These are phyloP conservation scores for Vanacampus margaritifer DNA, from an alignment of 2,113 vertebrate genomes.

Conservation along the genomic window DNA sequence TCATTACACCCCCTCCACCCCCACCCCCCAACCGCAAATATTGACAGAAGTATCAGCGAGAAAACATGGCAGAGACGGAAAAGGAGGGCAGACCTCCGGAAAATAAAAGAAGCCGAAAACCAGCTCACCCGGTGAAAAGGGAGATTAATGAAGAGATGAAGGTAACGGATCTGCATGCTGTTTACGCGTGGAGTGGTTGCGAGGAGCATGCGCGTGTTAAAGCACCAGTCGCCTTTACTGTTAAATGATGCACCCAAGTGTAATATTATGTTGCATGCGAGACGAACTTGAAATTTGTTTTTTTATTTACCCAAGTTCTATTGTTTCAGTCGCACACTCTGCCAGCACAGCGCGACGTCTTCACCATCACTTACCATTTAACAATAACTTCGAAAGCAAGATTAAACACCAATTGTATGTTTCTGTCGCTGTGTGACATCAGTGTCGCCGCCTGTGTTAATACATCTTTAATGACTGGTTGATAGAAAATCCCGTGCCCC, in stretches of 20 bases:
- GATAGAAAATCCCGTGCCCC: constrained; percentile 74
- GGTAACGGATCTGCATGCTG: constrained; percentile 75
- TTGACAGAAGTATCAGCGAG: constrained; percentile 73
- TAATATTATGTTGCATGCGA: constrained; percentile 56
- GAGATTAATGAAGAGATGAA: constrained; percentile 99
- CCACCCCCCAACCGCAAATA: constrained; percentile 60
- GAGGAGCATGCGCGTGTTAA: constrained; percentile 69
- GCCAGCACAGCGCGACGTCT: constrained; percentile 10
- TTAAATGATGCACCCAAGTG: constrained; percentile 68
- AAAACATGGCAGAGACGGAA: constrained; percentile 99
- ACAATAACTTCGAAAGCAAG: constrained; percentile 50
- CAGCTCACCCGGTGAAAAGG: constrained; percentile 95
- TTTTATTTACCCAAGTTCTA: constrained; percentile 25
- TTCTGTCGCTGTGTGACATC: constrained; percentile 22
- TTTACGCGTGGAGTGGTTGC: constrained; percentile 63
- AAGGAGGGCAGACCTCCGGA: constrained; percentile 99
- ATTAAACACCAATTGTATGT: constrained; percentile 10
- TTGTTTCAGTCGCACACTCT: constrained; percentile 43
- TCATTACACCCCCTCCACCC: constrained; percentile 4
- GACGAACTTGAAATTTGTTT: constrained; percentile 64
- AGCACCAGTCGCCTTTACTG: constrained; percentile 71
- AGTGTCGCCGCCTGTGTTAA: constrained; percentile 23
- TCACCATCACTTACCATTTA: not conserved
- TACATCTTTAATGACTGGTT: constrained; percentile 30
- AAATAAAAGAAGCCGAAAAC: constrained; percentile 97